These are phyloP conservation scores for Rhynchophorus ferrugineus DNA, from an alignment of 1,140 invertebrate genomes.

Conservation along the genomic window DNA sequence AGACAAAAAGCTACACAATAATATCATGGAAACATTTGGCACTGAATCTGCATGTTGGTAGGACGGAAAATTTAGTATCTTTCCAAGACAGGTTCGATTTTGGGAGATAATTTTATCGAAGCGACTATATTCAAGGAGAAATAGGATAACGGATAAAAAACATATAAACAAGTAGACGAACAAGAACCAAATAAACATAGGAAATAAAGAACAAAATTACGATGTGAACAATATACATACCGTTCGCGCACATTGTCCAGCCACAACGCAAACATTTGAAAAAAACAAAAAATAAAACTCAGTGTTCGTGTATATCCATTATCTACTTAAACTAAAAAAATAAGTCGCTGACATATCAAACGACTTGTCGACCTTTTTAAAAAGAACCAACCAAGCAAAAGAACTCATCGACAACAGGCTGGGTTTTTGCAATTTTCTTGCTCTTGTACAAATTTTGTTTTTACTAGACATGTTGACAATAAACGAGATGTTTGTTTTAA, in stretches of 20 bases:
- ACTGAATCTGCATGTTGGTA: too few relatives aligned
- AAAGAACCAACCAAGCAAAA: too few relatives aligned
- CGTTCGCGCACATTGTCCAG: slow-evolving; percentile 39
- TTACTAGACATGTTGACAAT: too few relatives aligned
- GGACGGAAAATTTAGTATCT: slow-evolving; percentile 37
- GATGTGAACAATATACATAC: slow-evolving; percentile 39
- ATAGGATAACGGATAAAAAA: slow-evolving; percentile 13
- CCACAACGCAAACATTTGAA: slow-evolving; percentile 40
- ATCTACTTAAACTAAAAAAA: slow-evolving; percentile 31
- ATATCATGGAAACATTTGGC: too few relatives aligned
- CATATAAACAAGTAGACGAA: slow-evolving; percentile 8
- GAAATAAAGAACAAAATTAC: slow-evolving; percentile 17
- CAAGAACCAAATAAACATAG: slow-evolving; percentile 14
- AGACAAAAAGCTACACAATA: too few relatives aligned
- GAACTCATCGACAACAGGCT: too few relatives aligned
- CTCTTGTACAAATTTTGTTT: too few relatives aligned
- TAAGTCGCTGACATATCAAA: slow-evolving; percentile 23
- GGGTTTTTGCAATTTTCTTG: too few relatives aligned
- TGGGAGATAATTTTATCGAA: slow-evolving; percentile 36
- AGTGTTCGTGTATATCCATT: slow-evolving; percentile 29
- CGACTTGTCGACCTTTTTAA: slow-evolving; percentile 8
- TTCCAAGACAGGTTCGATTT: slow-evolving; percentile 37
- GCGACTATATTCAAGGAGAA: slow-evolving; percentile 26
- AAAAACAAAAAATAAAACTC: slow-evolving; percentile 37
- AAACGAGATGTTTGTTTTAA: too few relatives aligned